Conservation (phyloP, 2,888 invertebrate species). For the Polylopha cassiicola region DNA sequence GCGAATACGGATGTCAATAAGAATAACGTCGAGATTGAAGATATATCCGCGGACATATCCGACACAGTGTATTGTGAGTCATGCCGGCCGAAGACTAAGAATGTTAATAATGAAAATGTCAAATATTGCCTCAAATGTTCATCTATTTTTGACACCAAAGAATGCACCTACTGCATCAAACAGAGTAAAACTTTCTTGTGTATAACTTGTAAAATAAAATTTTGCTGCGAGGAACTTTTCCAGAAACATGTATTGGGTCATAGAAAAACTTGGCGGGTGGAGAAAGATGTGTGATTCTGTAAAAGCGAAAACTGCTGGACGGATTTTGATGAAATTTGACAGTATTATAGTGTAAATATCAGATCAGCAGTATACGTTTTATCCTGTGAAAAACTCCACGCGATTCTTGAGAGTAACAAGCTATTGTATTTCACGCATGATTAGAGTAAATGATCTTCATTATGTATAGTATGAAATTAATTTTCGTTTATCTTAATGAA, state of each 20-base stretch:
- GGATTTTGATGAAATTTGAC: no score
- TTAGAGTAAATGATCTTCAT: no score
- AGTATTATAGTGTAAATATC: no score
- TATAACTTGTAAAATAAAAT: conserved; percentile 2
- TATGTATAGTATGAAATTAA: no score
- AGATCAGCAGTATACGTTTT: no score
- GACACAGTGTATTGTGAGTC: conserved; percentile 13
- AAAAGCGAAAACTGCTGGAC: no score
- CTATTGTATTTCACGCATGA: no score
- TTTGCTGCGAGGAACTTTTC: conserved; percentile 5
- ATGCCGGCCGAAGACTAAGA: conserved; percentile 28
- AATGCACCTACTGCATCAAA: conserved; percentile 38
- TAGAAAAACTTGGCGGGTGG: no score
- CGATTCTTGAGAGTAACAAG: no score
- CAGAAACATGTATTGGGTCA: background rate
- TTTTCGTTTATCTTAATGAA: no score
- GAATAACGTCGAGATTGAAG: conserved; percentile 1
- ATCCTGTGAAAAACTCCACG: no score
- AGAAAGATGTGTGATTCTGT: no score
- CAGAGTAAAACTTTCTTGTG: conserved; percentile 1
- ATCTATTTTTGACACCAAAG: conserved; percentile 39
- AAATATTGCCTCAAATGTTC: conserved; percentile 47
- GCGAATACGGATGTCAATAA: conserved; percentile 20
- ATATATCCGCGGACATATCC: conserved; percentile 8
- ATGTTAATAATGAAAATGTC: conserved; percentile 30